Conservation (phyloP, 2,113 vertebrate genomes). For the Alexandromys fortis region DNA sequence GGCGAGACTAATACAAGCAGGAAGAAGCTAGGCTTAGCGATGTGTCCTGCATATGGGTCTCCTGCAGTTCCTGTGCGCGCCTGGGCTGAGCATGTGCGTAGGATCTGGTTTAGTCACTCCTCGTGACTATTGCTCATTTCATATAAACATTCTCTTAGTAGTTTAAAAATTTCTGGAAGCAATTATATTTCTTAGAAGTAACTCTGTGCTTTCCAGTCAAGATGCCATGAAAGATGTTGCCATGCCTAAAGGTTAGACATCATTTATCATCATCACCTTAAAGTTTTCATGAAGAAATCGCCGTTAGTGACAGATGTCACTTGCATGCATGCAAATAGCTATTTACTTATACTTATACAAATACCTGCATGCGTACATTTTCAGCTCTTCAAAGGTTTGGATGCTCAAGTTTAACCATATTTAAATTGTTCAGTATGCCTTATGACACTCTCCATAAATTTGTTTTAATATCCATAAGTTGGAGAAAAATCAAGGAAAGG, state of each 20-base stretch:
- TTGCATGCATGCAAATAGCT: neutral
- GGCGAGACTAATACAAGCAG: neutral
- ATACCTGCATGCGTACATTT: neutral
- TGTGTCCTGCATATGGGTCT: neutral
- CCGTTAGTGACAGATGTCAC: neutral
- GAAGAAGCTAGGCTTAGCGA: neutral
- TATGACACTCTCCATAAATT: neutral
- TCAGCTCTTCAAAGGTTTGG: neutral
- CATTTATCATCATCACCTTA: slow-evolving; percentile 59
- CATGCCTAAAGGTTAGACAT: slow-evolving; percentile 59
- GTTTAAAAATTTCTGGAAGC: slow-evolving; percentile 78
- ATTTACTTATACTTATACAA: neutral
- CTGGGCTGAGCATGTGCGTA: neutral
- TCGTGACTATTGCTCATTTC: slow-evolving; percentile 53
- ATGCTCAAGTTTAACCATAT: neutral
- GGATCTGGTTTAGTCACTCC: slow-evolving; percentile 65
- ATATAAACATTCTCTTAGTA: slow-evolving; percentile 74
- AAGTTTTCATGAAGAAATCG: slow-evolving; percentile 52
- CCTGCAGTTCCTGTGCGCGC: neutral
- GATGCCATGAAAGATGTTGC: slow-evolving; percentile 62
- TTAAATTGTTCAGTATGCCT: neutral
- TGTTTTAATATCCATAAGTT: slow-evolving; percentile 27
- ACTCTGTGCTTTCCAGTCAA: slow-evolving; percentile 70
- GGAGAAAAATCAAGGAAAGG: slow-evolving; percentile 6
- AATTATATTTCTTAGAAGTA: slow-evolving; percentile 79